Base-by-base conservation (phyloP, 2,888 invertebrate genomes). In the Lumbricus terrestris region DNA sequence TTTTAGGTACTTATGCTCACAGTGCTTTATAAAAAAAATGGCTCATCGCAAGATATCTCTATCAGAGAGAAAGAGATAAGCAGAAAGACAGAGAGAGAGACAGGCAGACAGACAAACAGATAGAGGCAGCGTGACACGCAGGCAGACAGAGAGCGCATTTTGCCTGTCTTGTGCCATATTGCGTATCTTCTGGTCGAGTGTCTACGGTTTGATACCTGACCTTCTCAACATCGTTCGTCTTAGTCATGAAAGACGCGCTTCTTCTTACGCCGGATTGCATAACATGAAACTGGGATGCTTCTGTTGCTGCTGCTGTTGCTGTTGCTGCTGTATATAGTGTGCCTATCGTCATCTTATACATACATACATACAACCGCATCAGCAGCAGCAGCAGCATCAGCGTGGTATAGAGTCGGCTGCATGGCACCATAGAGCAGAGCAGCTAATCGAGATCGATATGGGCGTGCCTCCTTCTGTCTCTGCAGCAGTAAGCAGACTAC, bases 391-490 rank as follows among this genome's bases (percentile, higher is more conserved):
- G 69, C 69, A 69, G 23, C 29, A 13, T 15, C 1, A n/a, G 1
- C 47, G 47, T 42, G 4, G 54, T 69, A 20, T 23, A 2, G 2
- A 8, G 69, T 69, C 69, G 69, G 69, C 69, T 69, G 54, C 5
- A 16, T 20, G 69, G 29, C n/a, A 69, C 11, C 69, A 69, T 69
- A 69, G 69, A 69, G 23, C 5, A 11, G 47, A 23, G 23, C 69
- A 69, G n/a, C 69, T 69, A 69, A 69, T 69, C 69, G 69, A 69
- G 69, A 69, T 69, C 69, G 69, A 69, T 69, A 69, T 69, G 69
- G 69, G 69, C 69, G 69, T 69, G 69, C 69, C 69, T 69, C 69
- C 69, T 69, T 13, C 3, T 47, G 47, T 47, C 47, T 47, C 47
- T 8, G 15, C 40, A 40, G 40, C 40, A 40, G 40, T n/a, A 40